Conservation (phyloP, 2,797 vertebrate species). For the Cyprinodon diabolis region DNA sequence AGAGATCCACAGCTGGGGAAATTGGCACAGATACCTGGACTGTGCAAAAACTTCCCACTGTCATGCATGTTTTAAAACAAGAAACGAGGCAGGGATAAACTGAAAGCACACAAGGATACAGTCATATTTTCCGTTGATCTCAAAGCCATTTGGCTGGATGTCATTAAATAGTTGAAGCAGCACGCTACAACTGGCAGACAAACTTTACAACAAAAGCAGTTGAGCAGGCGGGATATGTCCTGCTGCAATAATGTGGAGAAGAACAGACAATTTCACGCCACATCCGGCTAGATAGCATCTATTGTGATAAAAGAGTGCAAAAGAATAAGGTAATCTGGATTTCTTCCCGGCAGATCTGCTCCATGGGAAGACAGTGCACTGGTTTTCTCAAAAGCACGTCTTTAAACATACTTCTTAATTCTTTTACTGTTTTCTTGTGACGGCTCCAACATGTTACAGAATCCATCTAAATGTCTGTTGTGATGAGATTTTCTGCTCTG, state of each 20-base stretch:
- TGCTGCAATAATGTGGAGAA: conserved; percentile 35
- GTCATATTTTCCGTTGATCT: conserved; percentile 86
- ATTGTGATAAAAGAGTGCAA: conserved; percentile 7
- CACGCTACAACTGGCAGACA: conserved; percentile 60
- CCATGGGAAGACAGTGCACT: conserved; percentile 1
- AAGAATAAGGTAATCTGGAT: conserved; percentile 15
- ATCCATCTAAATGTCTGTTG: conserved; percentile 68
- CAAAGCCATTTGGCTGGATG: conserved; percentile 83
- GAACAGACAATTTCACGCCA: conserved; percentile 25
- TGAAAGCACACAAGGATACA: conserved; percentile 64
- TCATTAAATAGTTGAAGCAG: conserved; percentile 71
- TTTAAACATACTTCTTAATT: conserved; percentile 47
- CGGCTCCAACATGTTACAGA: conserved; percentile 63
- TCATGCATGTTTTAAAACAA: conserved; percentile 64
- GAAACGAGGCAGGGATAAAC: conserved; percentile 58
- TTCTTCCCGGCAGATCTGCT: conserved; percentile 15
- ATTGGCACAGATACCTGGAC: conserved; percentile 43
- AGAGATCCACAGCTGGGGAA: conserved; percentile 66
- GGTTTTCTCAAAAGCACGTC: conserved; percentile 23
- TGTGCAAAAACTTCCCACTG: conserved; percentile 51
- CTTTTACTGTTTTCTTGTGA: conserved; percentile 52
- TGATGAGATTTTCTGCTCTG: conserved; percentile 76
- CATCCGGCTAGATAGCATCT: conserved; percentile 6
- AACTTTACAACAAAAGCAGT: conserved; percentile 46
- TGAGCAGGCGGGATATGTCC: conserved; percentile 44